phyloP scores from a whole-genome alignment of 2,797 vertebrate species.

The Sebastes matsubarae region DNA sequence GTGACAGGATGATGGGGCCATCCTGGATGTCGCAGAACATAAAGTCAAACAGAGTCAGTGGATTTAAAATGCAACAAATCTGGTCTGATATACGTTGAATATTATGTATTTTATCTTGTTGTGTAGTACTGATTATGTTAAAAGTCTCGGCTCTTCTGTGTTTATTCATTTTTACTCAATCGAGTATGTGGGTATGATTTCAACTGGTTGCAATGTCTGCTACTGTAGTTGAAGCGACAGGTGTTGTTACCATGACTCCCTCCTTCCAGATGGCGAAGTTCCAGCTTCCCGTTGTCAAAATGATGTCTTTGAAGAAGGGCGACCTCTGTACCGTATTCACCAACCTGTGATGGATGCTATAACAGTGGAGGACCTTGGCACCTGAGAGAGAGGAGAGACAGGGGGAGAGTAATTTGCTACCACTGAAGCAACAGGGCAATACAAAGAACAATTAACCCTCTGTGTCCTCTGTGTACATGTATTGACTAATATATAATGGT shows the following conservation, averaged over 20 bases:
- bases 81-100: neutral
- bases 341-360: constrained; percentile 75
- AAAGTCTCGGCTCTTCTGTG: neutral
- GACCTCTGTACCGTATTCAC: constrained; percentile 89
- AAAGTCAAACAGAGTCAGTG: neutral
- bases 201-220: neutral
- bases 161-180: neutral
- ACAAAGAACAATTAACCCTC: constrained; percentile 5
- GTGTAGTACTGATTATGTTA: neutral
- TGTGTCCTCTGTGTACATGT: neutral
- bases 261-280: constrained; percentile 95
- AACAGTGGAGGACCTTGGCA: constrained; percentile 79
- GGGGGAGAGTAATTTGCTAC: neutral
- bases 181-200: neutral
- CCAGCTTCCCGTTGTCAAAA: constrained; percentile 88
- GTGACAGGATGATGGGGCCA: constrained; percentile 84
- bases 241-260: constrained; percentile 83
- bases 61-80: neutral
- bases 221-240: neutral
- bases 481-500: neutral
- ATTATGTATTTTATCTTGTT: neutral
- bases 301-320: constrained; percentile 90
- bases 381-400: constrained; percentile 73
- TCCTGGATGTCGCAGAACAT: constrained; percentile 67
- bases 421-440: neutral